Evolutionary conservation across 2,113 vertebrate species (phyloP), one percentile per base, ranked within the genome.

Genomic region (Psilopsiagon aurifrons): DNA sequence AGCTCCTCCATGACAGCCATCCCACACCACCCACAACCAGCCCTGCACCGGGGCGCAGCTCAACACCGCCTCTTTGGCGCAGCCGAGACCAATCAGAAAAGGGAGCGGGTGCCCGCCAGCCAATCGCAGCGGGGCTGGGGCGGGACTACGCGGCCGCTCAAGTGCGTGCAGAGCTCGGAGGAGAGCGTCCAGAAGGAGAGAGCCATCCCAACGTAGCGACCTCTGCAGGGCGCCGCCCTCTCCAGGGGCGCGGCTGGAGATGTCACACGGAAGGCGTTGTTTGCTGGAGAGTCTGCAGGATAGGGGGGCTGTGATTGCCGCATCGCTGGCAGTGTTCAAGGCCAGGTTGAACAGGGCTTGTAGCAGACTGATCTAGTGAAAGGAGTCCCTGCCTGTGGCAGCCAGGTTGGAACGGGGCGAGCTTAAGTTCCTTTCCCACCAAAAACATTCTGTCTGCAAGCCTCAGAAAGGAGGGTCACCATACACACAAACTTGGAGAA

Each of bases 1-100:
- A 52, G 67, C 78, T 62, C 92, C 96, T 93, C 97, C 98, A 98
- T 98, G 77, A 86, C 92, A 97, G 92, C 69, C 60, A 5, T 35
- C 39, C 67, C 81, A 74, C 84, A 11, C 44, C 49, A 12, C 63
- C 37, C 55, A 80, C 31, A 23, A 78, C 83, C 88, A 49, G 73
- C 90, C 90, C 77, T 68, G 28, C 76, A 46, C 29, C 54, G 55
- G 52, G 29, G 67, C 27, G 6, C 28, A 20, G 17, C 47, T 78
- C 39, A 18, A 44, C 69, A 19, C 28, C 28, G 18, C 44, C 70
- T 52, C 23, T 73, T 15, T 49, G 57, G 79, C 79, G 75, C 55
- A 59, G 77, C 68, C 76, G 9, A 14, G 4, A 12, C 86, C 86
- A 86, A 93, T 90, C 75, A 52, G 51, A 24, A 10, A 49, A 47